Evolutionary conservation across 2,113 vertebrate species (phyloP).

Genomic region (Balaenoptera acutorostrata): DNA sequence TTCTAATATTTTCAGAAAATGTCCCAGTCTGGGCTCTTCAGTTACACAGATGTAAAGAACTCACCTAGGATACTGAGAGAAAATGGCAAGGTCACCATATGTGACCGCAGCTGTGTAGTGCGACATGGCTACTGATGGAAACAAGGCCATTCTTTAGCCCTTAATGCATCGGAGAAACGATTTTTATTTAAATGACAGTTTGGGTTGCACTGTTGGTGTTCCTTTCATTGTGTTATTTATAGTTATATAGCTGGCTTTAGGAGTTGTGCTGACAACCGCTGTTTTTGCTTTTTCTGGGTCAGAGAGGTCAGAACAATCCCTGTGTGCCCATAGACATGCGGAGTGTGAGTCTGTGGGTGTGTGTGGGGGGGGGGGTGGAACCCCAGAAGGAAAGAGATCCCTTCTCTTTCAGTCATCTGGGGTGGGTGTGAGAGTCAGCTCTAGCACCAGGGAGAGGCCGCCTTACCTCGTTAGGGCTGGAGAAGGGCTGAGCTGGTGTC

Average conservation of each 20-base stretch:
- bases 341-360: no score
- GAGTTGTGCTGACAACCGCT: not conserved
- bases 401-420: not conserved
- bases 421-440: rapidly evolving
- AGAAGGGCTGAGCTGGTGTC: not conserved
- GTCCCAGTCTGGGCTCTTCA: not conserved
- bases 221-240: not conserved
- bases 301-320: not conserved
- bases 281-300: not conserved
- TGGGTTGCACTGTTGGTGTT: not conserved
- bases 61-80: not conserved
- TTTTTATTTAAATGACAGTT: not conserved
- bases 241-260: not conserved
- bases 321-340: rapidly evolving
- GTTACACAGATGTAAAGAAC: not conserved
- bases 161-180: not conserved
- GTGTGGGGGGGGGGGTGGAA: not conserved
- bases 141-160: not conserved
- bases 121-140: not conserved
- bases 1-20: not conserved
- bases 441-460: not conserved
- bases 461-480: not conserved
- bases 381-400: not conserved
- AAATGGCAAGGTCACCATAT: not conserved
- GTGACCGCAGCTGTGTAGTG: not conserved